Evolutionary conservation across 2,888 invertebrate genomes (phyloP).

Genomic region (Ypsolopha scabrella): DNA sequence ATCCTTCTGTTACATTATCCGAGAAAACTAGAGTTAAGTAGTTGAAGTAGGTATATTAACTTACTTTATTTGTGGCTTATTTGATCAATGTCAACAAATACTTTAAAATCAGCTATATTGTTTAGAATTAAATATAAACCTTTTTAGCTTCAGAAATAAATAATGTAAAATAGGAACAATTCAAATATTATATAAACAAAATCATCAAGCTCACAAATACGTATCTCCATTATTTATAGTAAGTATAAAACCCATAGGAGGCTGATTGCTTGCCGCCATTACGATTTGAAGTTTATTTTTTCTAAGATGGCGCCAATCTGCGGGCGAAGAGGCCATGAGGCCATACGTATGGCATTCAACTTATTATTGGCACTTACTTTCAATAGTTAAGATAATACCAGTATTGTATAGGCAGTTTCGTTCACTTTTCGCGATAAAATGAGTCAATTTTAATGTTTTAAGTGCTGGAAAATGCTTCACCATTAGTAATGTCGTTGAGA

Average conservation of each 20-base stretch:
- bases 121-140: too few species aligned
- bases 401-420: slow-evolving; percentile 53
- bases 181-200: too few species aligned
- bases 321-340: slow-evolving; percentile 30
- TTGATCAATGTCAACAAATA: too few species aligned
- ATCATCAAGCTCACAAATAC: too few species aligned
- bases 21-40: too few species aligned
- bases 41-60: too few species aligned
- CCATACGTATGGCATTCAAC: slow-evolving; percentile 40
- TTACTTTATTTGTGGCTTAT: too few species aligned
- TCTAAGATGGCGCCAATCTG: slow-evolving; percentile 41
- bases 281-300: slow-evolving; percentile 19
- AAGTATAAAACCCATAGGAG: background rate
- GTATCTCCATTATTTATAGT: too few species aligned
- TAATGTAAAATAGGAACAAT: too few species aligned
- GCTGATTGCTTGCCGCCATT: slow-evolving; percentile 24
- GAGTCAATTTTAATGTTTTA: slow-evolving; percentile 49
- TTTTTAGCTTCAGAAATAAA: too few species aligned
- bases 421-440: slow-evolving; percentile 54
- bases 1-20: too few species aligned
- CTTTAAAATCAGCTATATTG: too few species aligned
- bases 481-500: slow-evolving; percentile 31
- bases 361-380: slow-evolving; percentile 58
- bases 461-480: slow-evolving; percentile 47
- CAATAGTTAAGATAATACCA: slow-evolving; percentile 55